phyloP scores from a whole-genome alignment of 1,140 invertebrate species.

The Anastrepha ludens region DNA sequence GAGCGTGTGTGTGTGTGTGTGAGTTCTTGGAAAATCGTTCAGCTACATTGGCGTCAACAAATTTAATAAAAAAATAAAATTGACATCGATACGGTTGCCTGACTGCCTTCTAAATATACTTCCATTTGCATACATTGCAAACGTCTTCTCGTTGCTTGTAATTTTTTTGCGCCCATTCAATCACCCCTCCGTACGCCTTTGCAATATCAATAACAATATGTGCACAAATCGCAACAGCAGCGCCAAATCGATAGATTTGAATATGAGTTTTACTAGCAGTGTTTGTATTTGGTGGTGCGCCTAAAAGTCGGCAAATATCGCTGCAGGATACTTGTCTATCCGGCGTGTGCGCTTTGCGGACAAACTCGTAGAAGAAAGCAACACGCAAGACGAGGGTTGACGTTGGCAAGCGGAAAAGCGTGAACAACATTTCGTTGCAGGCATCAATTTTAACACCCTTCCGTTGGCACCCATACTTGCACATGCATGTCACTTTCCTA shows the following conservation, averaged over 20 bases:
- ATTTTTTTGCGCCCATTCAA: not conserved
- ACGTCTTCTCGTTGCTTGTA: not conserved
- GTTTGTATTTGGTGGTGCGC: conserved; percentile 5
- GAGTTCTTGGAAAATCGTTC: not conserved
- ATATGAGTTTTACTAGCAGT: conserved; percentile 2
- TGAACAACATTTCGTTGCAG: conserved; percentile 23
- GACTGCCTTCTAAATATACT: conserved; percentile 28
- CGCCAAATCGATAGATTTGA: conserved; percentile 37
- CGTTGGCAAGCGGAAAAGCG: conserved; percentile 5
- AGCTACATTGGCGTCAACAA: conserved; percentile 43
- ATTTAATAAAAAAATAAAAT: conserved; percentile 44
- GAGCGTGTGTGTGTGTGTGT: not conserved
- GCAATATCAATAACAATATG: conserved; percentile 42
- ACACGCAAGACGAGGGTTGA: not conserved
- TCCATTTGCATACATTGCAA: not conserved
- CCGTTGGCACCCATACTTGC: not conserved
- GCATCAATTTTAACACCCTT: conserved; percentile 2
- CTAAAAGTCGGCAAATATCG: conserved; percentile 42
- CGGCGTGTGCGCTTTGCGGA: not conserved
- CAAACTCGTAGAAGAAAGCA: not conserved
- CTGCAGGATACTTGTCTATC: not conserved
- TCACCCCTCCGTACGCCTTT: not conserved
- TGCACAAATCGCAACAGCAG: conserved; percentile 7
- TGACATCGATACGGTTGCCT: conserved; percentile 30
- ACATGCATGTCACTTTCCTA: not conserved